These are phyloP conservation scores for Dromas ardeola DNA, from an alignment of 2,113 vertebrate genomes.

Conservation along the genomic window DNA sequence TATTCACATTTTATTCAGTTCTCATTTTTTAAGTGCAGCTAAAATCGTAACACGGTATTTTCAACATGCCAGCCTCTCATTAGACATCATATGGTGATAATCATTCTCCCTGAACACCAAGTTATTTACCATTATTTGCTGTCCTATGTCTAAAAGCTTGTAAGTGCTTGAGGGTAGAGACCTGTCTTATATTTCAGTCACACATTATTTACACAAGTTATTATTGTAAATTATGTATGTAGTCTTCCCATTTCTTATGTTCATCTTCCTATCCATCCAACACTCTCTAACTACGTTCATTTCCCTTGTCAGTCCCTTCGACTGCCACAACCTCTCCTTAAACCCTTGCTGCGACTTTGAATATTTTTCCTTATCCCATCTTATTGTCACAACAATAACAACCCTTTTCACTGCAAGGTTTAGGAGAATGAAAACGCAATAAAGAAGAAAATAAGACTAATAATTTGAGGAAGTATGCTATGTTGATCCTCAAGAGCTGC, in stretches of 20 bases:
- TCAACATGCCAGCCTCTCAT: neutral
- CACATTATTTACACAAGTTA: constrained; percentile 14
- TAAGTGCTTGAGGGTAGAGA: neutral
- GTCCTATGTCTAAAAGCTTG: neutral
- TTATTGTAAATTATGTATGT: neutral
- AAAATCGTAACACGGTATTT: neutral
- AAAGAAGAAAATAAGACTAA: neutral
- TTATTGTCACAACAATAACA: constrained; percentile 3
- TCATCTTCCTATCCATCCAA: neutral
- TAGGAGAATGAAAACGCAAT: neutral
- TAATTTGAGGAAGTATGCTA: neutral
- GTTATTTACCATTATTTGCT: neutral
- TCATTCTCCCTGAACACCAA: neutral
- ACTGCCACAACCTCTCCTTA: neutral
- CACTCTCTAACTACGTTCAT: neutral
- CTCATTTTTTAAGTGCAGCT: neutral
- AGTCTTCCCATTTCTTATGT: neutral
- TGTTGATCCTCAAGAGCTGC: constrained; percentile 24
- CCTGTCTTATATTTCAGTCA: neutral
- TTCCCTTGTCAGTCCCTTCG: neutral
- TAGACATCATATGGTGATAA: neutral
- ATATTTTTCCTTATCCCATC: neutral
- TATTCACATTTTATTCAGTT: neutral
- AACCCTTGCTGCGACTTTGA: neutral
- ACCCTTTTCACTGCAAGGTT: neutral